Percentiles rank a stretch among this genome's conserved stretches.
These are phyloP conservation scores for Nothura maculosa DNA, from an alignment of 2,797 vertebrate species.

Conservation along the genomic window DNA sequence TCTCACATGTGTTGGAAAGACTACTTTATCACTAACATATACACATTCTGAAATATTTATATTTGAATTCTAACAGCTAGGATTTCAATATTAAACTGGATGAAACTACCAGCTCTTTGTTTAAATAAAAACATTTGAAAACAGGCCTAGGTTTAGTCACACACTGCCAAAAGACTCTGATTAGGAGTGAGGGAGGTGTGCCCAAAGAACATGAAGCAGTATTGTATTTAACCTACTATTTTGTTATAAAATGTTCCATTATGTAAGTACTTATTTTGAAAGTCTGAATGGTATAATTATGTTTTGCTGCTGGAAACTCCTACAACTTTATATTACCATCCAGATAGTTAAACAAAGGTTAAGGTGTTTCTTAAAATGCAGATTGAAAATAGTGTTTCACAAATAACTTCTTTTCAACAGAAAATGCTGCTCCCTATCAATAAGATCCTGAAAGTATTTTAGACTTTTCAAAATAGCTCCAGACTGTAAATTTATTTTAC, in stretches of 20 bases:
- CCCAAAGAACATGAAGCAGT: conserved; percentile 28
- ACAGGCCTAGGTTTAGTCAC: conserved; percentile 32
- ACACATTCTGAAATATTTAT: conserved; percentile 6
- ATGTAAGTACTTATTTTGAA: conserved; percentile 46
- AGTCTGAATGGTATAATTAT: conserved; percentile 54
- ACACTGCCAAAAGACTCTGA: background rate
- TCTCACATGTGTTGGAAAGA: background rate
- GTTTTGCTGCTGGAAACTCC: conserved; percentile 30
- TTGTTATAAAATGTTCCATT: conserved; percentile 43
- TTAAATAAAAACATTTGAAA: conserved; percentile 55
- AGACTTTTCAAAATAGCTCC: background rate
- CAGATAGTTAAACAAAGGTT: conserved; percentile 45
- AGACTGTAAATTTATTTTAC: background rate
- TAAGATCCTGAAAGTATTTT: background rate
- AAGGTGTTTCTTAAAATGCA: background rate
- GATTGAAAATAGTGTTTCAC: background rate
- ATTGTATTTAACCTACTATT: conserved; percentile 52
- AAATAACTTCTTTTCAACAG: background rate
- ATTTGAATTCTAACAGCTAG: background rate
- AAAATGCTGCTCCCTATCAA: background rate
- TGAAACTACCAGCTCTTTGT: conserved; percentile 41
- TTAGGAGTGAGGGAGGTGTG: conserved; percentile 51
- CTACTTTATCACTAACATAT: conserved; percentile 7
- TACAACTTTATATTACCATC: conserved; percentile 10
- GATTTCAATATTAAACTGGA: conserved; percentile 46